Conservation (phyloP, 1,140 invertebrate species). For the Tribolium madens region DNA sequence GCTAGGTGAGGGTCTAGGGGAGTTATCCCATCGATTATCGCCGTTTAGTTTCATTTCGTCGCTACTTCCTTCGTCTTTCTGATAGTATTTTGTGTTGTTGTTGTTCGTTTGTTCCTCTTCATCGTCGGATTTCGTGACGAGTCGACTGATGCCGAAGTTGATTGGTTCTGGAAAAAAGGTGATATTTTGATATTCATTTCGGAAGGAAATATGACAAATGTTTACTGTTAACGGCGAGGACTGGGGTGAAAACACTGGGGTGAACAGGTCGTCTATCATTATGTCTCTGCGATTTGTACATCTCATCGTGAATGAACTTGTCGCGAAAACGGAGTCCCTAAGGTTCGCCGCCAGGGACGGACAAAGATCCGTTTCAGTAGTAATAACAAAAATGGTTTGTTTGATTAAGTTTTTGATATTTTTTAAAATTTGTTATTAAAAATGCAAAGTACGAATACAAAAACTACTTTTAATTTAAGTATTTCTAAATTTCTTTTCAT, state of each 20-base stretch:
- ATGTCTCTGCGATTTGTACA: conserved; percentile 56
- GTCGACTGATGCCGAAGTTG: conserved; percentile 78
- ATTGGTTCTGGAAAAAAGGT: conserved; percentile 74
- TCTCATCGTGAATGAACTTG: conserved; percentile 54
- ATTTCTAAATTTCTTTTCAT: no score
- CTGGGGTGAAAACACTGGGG: conserved; percentile 44
- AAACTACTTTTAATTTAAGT: no score
- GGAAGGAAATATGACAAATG: conserved; percentile 41
- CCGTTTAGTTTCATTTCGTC: conserved; percentile 59
- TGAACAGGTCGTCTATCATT: conserved; percentile 56
- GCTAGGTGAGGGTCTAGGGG: conserved; percentile 67
- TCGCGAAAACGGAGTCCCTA: conserved; percentile 43
- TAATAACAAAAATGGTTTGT: not conserved
- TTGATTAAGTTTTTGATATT: no score
- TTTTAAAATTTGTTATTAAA: no score
- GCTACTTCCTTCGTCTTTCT: conserved; percentile 55
- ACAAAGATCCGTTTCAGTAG: not conserved
- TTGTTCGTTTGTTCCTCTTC: conserved; percentile 68
- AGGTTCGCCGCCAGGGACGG: conserved; percentile 23
- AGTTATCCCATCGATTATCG: conserved; percentile 60
- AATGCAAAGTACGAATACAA: no score
- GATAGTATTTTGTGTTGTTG: conserved; percentile 60
- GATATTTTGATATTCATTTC: not conserved
- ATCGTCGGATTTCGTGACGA: conserved; percentile 74
- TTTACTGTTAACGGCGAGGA: conserved; percentile 25